Base-by-base conservation (phyloP, 2,113 vertebrate genomes). In the Rhineura floridana region DNA sequence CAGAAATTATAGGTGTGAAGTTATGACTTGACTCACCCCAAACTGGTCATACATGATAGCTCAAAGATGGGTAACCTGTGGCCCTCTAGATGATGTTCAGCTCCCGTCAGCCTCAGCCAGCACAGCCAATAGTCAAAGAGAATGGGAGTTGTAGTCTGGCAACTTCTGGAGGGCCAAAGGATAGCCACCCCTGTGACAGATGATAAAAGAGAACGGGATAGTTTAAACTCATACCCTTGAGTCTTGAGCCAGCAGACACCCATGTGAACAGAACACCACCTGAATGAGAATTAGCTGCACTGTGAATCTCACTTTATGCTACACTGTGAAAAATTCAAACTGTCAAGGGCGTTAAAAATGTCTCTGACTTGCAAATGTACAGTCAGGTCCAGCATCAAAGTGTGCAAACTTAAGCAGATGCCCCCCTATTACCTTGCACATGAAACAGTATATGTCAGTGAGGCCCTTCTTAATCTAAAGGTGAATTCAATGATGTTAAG, bases 401-500 rank as follows among this genome's bases (percentile, higher is more conserved):
- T 84, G 63, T 88, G 91, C 87, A 91, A 93, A 92, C 92, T 88
- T 88, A 92, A 90, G 81, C 79, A 88, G 94, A 84, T 84, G 86
- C 83, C 89, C 88, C 90, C 89, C 89, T 92, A 88, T 94, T 94
- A 84, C 84, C 90, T 93, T 94, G 88, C 92, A 91, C 62, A 89
- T 62, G 63, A 85, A 78, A 67, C 86, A 88, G 86, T 84, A 69
- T 88, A 73, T 94, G 91, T 94, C 91, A 93, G 89, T 75, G 83
- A 78, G 83, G 89, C 84, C 81, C 87, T 85, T 75, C 87, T 67
- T 94, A 90, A 93, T 94, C 91, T 89, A 91, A 90, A 94, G 93
- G 94, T 95, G 88, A 92, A 95, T 95, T 93, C 93, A 93, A 91
- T 95, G 94, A 94, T 90, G 83, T 93, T 91, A 92, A 93, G 95